phyloP scores from a whole-genome alignment of 2,888 invertebrate species.

The Lobophora halterata region DNA sequence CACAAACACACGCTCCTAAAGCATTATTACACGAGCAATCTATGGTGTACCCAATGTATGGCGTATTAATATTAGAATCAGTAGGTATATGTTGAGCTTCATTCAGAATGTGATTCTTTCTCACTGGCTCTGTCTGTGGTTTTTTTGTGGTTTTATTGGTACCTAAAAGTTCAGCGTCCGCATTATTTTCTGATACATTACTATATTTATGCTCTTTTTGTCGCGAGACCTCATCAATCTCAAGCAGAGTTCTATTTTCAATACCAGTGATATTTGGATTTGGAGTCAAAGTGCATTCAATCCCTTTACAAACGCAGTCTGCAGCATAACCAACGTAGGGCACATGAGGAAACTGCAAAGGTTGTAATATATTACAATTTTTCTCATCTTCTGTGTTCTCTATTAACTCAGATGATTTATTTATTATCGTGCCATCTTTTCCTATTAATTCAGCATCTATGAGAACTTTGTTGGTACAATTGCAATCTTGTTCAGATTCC shows the following conservation, averaged over 20 bases:
- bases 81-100: too few relatives aligned
- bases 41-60: constrained; percentile 56
- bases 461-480: constrained; percentile 1
- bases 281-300: constrained; percentile 11
- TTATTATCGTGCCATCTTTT: not conserved
- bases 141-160: not conserved
- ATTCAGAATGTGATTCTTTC: constrained; percentile 1
- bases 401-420: not conserved
- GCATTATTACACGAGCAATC: constrained; percentile 51
- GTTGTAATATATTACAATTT: not conserved
- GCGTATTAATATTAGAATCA: too few relatives aligned
- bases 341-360: constrained; percentile 5
- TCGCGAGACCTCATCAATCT: not conserved
- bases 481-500: not conserved
- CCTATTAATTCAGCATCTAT: constrained; percentile 8
- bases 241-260: not conserved
- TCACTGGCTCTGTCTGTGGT: not conserved
- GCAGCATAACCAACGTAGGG: constrained; percentile 19
- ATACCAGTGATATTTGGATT: not conserved
- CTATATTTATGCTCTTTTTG: not conserved
- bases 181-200: not conserved
- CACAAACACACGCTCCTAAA: constrained; percentile 49
- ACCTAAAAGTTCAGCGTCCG: constrained; percentile 1
- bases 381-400: too few relatives aligned
- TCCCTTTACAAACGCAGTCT: constrained; percentile 12